Evolutionary conservation across 2,113 vertebrate genomes (phyloP).

Genomic region (Mustela nigripes): DNA sequence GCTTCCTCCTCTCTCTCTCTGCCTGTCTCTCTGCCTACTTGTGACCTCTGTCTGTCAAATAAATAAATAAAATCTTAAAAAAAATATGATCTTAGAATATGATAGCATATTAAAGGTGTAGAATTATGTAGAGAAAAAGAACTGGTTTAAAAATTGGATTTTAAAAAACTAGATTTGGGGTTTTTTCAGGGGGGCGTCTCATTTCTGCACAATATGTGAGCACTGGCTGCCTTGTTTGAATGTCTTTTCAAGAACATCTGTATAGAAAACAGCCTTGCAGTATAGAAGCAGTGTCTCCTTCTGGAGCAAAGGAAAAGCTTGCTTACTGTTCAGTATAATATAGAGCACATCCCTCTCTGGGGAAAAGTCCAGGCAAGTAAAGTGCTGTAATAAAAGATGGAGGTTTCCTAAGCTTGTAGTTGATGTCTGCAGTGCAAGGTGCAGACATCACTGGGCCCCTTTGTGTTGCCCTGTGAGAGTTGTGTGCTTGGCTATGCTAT

Average conservation of each 20-base stretch:
- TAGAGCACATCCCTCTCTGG: neutral
- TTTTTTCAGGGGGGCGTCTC: neutral
- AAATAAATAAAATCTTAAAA: no score
- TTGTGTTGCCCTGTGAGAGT: neutral
- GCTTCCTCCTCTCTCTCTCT: no score
- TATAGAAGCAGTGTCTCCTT: neutral
- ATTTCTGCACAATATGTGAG: neutral
- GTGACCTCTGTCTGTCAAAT: no score
- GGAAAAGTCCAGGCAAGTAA: neutral
- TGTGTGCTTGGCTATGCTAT: neutral
- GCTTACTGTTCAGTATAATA: neutral
- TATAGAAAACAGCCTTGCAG: neutral
- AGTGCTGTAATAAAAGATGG: neutral
- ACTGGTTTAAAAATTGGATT: neutral
- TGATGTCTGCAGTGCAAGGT: neutral
- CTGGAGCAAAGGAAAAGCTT: neutral
- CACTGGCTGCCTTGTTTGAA: neutral
- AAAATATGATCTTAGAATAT: neutral
- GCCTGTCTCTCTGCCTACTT: no score
- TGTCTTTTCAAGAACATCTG: neutral
- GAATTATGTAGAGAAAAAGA: neutral
- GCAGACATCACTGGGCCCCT: rapidly evolving
- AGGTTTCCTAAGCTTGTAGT: neutral
- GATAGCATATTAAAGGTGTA: neutral
- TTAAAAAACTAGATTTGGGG: neutral